Evolutionary conservation across 1,140 invertebrate genomes (phyloP), one percentile per base, ranked within the genome.

Genomic region (Hypsibius dujardini): DNA sequence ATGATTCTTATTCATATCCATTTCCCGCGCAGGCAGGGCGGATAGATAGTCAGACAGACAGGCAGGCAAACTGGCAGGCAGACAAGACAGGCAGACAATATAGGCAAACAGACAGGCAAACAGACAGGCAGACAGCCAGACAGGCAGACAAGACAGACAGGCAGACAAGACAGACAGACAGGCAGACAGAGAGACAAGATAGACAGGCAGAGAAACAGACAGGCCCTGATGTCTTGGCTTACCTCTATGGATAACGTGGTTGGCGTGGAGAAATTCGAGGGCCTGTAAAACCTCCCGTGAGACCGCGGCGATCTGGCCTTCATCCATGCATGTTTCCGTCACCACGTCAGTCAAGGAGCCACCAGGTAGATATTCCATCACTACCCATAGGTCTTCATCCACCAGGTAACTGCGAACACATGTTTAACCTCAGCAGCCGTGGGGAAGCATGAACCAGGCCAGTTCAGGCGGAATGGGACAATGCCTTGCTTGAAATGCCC

Each of bases 261-360:
- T 97, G 75, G 86, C 88, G 82, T 99, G 96, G 50, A 99, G 83
- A 82, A 99, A 99, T 79, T 98, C 92, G 71, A 99, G 82, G 14
- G 96, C 96, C 82, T 98, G 94, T 72, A 98, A 81, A 70, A 96
- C 94, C 85, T 98, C 95, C 76, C 93, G 85, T 77, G 91, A 95
- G 2, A 98, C 95, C 45, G 95, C 93, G 0, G 95, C 93, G 74
- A 98, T 99, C 80, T 98, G 95, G n/a, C 93, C 94, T 81, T 99
- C 96, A 79, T 98, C 94, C 95, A 99, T 98, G 80, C 93, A 96
- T 42, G 95, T 98, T 81, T 97, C 95, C n/a, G 95, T 98, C 42
- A 99, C 96, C 69, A 99, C 95, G 82, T 99, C 95, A 1, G 95
- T 98, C 71, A 98, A 84, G 45, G 92, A 95, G 59, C 95, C 96